These are phyloP conservation scores for Elaphurus davidianus DNA, from an alignment of 2,113 vertebrate species.

Conservation along the genomic window DNA sequence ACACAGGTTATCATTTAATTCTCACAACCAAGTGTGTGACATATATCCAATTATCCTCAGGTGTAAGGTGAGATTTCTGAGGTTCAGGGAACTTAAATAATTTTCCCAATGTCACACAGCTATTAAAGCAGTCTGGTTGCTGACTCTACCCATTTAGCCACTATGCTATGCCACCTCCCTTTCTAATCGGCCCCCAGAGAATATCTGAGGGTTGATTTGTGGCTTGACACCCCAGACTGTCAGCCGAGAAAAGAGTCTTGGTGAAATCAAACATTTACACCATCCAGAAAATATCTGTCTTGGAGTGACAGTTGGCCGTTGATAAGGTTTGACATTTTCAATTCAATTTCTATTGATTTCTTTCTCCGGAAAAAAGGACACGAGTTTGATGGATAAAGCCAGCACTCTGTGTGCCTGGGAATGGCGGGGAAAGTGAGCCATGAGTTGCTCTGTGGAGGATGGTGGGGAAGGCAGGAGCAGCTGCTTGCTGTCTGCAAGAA, in stretches of 20 bases:
- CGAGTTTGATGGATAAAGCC: slow-evolving; percentile 72
- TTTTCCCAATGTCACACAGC: slow-evolving; percentile 15
- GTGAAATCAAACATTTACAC: slow-evolving; percentile 66
- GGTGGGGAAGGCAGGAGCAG: not conserved
- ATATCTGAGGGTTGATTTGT: not conserved
- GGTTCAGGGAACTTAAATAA: slow-evolving; percentile 21
- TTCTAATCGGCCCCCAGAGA: not conserved
- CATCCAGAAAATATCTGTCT: slow-evolving; percentile 67
- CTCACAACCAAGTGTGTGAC: not conserved
- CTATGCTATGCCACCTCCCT: not conserved
- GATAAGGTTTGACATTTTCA: slow-evolving; percentile 81
- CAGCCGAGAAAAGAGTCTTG: slow-evolving; percentile 34
- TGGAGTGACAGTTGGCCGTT: slow-evolving; percentile 52
- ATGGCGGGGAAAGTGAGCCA: not conserved
- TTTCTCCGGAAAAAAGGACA: slow-evolving; percentile 73
- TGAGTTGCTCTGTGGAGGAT: not conserved
- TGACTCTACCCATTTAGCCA: not conserved
- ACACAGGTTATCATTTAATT: not conserved
- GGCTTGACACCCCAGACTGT: slow-evolving; percentile 26
- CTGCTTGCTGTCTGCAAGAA: not conserved
- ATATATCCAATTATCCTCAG: not conserved
- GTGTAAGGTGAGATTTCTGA: not conserved
- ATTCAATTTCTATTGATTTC: slow-evolving; percentile 83
- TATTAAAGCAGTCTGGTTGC: not conserved
- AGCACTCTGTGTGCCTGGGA: not conserved